Evolutionary conservation across 2,113 vertebrate species (phyloP).

Genomic region (Xerus inauris): DNA sequence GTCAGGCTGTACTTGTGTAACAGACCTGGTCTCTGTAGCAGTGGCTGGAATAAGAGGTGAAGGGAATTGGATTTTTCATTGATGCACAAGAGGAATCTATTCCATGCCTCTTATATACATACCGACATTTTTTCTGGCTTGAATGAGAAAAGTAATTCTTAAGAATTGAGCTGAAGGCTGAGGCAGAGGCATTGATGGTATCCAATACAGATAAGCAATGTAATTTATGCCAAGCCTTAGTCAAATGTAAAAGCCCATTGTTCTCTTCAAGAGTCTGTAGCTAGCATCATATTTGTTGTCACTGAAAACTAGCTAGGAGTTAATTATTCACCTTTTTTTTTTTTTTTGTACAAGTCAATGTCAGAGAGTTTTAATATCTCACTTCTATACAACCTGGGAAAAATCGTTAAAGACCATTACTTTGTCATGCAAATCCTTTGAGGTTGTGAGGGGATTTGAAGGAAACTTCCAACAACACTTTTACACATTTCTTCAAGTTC

Average conservation of each 20-base stretch:
- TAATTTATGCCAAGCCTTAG: background rate
- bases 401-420: background rate
- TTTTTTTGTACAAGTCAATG: background rate
- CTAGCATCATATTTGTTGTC: background rate
- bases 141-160: background rate
- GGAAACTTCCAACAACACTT: background rate
- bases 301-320: background rate
- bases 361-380: background rate
- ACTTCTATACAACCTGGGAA: background rate
- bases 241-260: background rate
- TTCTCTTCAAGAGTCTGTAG: background rate
- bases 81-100: background rate
- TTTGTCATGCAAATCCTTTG: background rate
- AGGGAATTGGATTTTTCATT: background rate
- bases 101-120: background rate
- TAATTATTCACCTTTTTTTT: background rate
- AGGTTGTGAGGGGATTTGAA: background rate
- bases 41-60: background rate
- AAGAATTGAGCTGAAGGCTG: background rate
- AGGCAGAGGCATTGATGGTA: background rate
- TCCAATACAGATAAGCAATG: background rate
- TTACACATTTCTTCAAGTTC: background rate
- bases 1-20: background rate
- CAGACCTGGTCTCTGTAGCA: background rate
- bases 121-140: background rate